A percentile compares a stretch with the other conserved stretches of the same genome.
phyloP scores from a whole-genome alignment of 2,888 invertebrate genomes.

The Mycalesis mineus region DNA sequence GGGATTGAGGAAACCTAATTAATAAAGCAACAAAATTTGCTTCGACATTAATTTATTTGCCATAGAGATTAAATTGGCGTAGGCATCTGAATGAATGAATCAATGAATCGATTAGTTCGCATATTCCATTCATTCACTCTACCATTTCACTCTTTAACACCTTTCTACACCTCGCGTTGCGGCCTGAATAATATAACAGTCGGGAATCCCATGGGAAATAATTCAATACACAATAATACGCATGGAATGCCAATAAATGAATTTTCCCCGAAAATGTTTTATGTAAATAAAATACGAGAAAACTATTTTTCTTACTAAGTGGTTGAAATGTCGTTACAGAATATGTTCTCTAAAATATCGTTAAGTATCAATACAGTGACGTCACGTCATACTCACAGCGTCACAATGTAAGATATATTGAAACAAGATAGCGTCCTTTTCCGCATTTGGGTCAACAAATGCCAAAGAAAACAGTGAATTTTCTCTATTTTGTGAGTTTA shows the following conservation, averaged over 20 bases:
- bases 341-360: constrained; percentile 14
- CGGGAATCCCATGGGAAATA: constrained; percentile 52
- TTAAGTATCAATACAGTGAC: neutral
- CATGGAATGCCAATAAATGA: constrained; percentile 42
- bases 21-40: neutral
- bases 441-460: constrained; percentile 29
- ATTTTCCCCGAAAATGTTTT: constrained; percentile 31
- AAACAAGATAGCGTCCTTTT: constrained; percentile 29
- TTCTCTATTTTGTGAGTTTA: constrained; percentile 50
- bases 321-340: neutral
- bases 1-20: neutral
- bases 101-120: constrained; percentile 45
- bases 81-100: neutral
- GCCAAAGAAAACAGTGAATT: constrained; percentile 39
- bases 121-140: constrained; percentile 67
- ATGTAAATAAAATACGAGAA: neutral
- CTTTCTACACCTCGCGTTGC: constrained; percentile 67
- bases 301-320: constrained; percentile 1
- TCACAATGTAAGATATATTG: constrained; percentile 22
- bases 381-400: constrained; percentile 14
- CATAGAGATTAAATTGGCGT: neutral
- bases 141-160: constrained; percentile 74
- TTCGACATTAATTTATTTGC: neutral
- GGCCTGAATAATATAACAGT: constrained; percentile 68
- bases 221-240: constrained; percentile 48